Conservation (phyloP, 2,113 vertebrate genomes). For the Saimiri boliviensis region DNA sequence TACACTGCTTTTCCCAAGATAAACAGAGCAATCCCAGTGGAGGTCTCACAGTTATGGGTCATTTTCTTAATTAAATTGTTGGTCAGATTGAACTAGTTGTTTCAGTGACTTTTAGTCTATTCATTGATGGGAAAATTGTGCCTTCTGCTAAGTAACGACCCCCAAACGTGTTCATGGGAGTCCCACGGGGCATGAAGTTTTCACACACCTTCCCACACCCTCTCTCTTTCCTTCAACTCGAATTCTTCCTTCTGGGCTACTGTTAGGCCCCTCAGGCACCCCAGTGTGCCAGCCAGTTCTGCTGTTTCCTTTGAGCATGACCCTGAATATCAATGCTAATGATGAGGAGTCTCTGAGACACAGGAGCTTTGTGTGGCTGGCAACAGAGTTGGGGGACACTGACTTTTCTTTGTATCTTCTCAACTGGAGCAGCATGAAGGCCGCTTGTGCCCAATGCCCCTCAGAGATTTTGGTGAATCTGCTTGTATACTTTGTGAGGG, state of each 20-base stretch:
- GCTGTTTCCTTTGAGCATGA: neutral
- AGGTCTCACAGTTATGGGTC: slow-evolving; percentile 56
- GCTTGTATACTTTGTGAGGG: neutral
- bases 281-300: neutral
- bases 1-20: neutral
- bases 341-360: neutral
- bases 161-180: neutral
- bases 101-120: slow-evolving; percentile 54
- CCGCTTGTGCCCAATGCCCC: neutral
- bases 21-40: slow-evolving; percentile 40
- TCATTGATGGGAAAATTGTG: neutral
- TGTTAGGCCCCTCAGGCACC: neutral
- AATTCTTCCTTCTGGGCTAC: neutral
- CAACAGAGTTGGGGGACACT: neutral
- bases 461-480: neutral
- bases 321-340: neutral
- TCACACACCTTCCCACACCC: neutral
- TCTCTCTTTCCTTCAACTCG: neutral
- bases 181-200: neutral
- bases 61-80: slow-evolving; percentile 68
- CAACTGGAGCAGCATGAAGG: neutral
- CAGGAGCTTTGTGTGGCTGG: neutral
- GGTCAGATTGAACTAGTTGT: slow-evolving; percentile 49
- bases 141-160: slow-evolving; percentile 16
- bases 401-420: neutral